Evolutionary conservation across 2,113 vertebrate genomes (phyloP).

Genomic region (Halcyon senegalensis): DNA sequence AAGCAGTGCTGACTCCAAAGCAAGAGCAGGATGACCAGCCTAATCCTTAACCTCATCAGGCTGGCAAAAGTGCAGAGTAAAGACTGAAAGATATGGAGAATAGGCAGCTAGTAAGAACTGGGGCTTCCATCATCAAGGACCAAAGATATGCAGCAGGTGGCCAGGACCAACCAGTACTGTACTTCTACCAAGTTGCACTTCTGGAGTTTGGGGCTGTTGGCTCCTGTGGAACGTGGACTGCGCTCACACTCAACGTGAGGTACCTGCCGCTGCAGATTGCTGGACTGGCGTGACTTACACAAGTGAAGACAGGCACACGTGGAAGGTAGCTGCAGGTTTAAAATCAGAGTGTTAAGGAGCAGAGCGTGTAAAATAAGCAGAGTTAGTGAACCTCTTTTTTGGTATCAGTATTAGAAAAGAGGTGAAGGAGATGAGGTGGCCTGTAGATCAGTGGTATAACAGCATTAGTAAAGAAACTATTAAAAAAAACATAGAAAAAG

Average conservation of each 20-base stretch:
- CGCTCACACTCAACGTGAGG: background rate
- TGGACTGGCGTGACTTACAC: background rate
- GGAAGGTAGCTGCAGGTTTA: background rate
- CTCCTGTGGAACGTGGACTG: background rate
- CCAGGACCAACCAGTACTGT: background rate
- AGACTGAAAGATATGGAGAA: background rate
- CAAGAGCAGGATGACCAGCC: background rate
- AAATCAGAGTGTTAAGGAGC: background rate
- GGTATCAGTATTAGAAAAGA: background rate
- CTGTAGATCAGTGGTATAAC: background rate
- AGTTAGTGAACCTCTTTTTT: background rate
- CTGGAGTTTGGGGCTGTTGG: background rate
- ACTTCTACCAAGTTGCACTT: background rate
- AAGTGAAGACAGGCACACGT: background rate
- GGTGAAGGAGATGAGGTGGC: background rate
- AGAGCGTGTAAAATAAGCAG: background rate
- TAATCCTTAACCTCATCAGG: background rate
- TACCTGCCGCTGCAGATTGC: background rate
- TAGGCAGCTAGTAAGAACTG: background rate
- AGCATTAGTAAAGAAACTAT: background rate
- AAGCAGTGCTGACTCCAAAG: background rate
- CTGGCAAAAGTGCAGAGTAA: background rate
- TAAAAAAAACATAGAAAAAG: background rate
- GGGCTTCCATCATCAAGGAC: background rate
- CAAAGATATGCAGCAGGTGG: background rate